A percentile compares a stretch with the other conserved stretches of the same genome.
These are phyloP conservation scores for Apistogramma diplotaenia DNA, from an alignment of 2,113 vertebrate species.

Conservation along the genomic window DNA sequence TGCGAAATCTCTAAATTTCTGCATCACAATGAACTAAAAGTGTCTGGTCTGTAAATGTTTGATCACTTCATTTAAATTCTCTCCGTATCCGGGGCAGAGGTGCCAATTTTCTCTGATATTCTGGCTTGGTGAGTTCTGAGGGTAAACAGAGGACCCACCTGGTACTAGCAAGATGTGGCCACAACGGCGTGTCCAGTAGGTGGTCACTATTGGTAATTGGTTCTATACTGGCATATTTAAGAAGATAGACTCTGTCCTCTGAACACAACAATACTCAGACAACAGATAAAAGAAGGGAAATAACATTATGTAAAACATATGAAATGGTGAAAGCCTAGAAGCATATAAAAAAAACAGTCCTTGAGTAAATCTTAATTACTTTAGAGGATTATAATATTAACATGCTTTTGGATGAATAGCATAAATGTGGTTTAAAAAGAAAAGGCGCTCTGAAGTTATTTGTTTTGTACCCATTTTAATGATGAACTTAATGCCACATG, in stretches of 20 bases:
- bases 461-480: not conserved
- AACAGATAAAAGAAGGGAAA: not conserved
- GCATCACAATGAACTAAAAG: constrained; percentile 8
- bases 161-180: not conserved
- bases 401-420: not conserved
- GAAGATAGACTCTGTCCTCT: too few species aligned
- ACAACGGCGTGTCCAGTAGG: not conserved
- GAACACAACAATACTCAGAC: not conserved
- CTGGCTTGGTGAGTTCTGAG: constrained; percentile 32
- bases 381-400: not conserved
- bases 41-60: constrained; percentile 40
- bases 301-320: not conserved
- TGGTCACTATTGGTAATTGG: not conserved
- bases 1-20: too few species aligned
- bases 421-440: not conserved
- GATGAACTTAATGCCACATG: not conserved
- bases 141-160: not conserved
- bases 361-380: not conserved
- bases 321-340: not conserved
- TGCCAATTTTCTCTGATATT: constrained; percentile 57
- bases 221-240: not conserved
- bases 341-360: not conserved
- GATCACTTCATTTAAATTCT: constrained; percentile 43
- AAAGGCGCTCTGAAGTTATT: not conserved
- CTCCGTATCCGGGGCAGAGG: constrained; percentile 24